Evolutionary conservation across 1,140 invertebrate species (phyloP).

Genomic region (Sycophila sp.): DNA sequence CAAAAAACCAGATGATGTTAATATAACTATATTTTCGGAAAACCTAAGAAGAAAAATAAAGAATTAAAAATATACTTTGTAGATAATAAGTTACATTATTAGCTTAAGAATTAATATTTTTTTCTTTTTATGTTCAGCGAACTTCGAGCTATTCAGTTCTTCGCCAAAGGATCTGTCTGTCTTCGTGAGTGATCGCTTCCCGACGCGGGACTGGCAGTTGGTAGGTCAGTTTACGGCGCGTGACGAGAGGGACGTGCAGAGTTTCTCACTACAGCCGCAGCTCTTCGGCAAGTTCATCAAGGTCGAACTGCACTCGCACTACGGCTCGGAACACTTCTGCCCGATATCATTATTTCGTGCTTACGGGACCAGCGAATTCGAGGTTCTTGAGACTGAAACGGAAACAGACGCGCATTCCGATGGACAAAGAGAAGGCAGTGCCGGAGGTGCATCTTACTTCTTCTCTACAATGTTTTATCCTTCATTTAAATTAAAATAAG

Average conservation of each 20-base stretch:
- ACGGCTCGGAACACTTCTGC: constrained; percentile 97
- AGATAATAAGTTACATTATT: no score
- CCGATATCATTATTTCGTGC: constrained; percentile 92
- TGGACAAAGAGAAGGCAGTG: constrained; percentile 48
- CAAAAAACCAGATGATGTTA: no score
- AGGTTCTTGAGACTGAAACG: constrained; percentile 84
- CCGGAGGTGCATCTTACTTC: no score
- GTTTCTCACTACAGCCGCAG: constrained; percentile 80
- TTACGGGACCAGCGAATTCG: constrained; percentile 91
- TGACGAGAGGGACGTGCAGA: constrained; percentile 88
- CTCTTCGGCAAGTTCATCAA: constrained; percentile 95
- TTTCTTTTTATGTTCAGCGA: constrained; percentile 70
- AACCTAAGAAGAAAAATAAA: no score
- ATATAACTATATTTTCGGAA: no score
- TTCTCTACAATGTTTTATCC: no score
- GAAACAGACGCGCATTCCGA: constrained; percentile 64
- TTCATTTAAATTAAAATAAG: no score
- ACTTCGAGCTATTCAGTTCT: constrained; percentile 98
- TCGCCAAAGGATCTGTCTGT: constrained; percentile 91
- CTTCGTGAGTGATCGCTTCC: constrained; percentile 89
- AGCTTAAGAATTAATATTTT: neutral
- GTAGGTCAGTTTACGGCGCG: constrained; percentile 88
- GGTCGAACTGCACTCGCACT: constrained; percentile 91
- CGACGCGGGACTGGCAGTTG: constrained; percentile 89
- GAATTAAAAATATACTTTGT: no score